A percentile compares a stretch with the other conserved stretches of the same genome.
Conservation (phyloP, 2,113 vertebrate genomes). For the Sceloporus undulatus region DNA sequence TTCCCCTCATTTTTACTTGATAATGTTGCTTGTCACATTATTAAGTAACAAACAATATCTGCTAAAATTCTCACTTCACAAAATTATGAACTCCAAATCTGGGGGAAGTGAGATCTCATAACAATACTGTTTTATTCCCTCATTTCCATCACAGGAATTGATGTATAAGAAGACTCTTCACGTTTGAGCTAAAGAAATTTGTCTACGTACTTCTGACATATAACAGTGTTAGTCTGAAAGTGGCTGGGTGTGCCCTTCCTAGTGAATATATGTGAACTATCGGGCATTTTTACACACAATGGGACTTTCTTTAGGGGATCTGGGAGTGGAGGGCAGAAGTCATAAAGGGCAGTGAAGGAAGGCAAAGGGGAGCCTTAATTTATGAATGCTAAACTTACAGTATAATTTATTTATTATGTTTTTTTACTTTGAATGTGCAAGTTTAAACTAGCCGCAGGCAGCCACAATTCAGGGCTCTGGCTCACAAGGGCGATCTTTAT, state of each 20-base stretch:
- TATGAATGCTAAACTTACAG: conserved; percentile 81
- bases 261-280: conserved; percentile 69
- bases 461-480: conserved; percentile 60
- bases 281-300: conserved; percentile 71
- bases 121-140: background rate
- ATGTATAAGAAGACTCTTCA: conserved; percentile 7
- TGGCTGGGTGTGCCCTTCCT: conserved; percentile 74
- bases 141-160: background rate
- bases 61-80: no score
- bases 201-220: conserved; percentile 36
- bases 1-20: background rate
- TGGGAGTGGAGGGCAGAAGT: conserved; percentile 70
- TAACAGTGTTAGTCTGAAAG: conserved; percentile 59
- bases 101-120: background rate
- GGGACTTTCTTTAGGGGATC: conserved; percentile 72
- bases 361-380: conserved; percentile 71
- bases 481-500: conserved; percentile 68
- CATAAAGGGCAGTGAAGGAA: conserved; percentile 70
- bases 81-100: background rate
- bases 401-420: conserved; percentile 49
- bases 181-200: conserved; percentile 44
- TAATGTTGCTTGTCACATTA: no score
- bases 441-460: conserved; percentile 69
- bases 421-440: conserved; percentile 61
- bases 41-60: no score